Conservation (phyloP, 2,888 invertebrate genomes). For the Notocelia uddmanniana region DNA sequence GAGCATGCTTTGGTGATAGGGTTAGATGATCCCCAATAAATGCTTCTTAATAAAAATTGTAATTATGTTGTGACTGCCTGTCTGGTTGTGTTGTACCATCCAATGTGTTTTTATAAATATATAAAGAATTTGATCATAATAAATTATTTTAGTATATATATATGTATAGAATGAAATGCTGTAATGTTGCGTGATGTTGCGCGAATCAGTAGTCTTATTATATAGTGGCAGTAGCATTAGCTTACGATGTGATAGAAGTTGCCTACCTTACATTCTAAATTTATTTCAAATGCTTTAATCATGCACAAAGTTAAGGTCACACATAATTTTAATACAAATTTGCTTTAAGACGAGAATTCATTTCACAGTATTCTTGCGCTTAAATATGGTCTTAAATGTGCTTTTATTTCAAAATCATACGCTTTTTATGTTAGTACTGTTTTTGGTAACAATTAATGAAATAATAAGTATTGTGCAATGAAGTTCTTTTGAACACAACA, state of each 20-base stretch:
- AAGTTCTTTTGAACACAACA: too few species aligned
- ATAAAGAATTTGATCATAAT: conserved; percentile 43
- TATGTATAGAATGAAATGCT: conserved; percentile 31
- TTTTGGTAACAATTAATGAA: too few species aligned
- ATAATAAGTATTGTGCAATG: too few species aligned
- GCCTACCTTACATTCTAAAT: conserved; percentile 69
- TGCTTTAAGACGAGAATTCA: neutral
- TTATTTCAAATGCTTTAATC: conserved; percentile 72
- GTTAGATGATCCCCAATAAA: conserved; percentile 9
- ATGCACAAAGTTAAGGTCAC: conserved; percentile 76
- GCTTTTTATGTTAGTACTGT: too few species aligned
- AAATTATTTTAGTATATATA: conserved; percentile 39
- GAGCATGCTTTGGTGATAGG: neutral
- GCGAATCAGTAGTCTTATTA: conserved; percentile 54
- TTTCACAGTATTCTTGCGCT: neutral
- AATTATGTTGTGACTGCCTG: conserved; percentile 46
- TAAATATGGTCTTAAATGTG: too few species aligned
- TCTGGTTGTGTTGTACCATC: conserved; percentile 69
- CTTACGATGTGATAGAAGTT: conserved; percentile 76
- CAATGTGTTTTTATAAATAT: conserved; percentile 54
- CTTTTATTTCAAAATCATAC: too few species aligned
- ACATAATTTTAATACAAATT: conserved; percentile 52
- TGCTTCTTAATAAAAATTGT: conserved; percentile 34
- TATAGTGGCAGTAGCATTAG: conserved; percentile 69
- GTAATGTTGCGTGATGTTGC: conserved; percentile 44